These are phyloP conservation scores for Coecobrya sp. DNA, from an alignment of 2,888 invertebrate species.

Conservation along the genomic window DNA sequence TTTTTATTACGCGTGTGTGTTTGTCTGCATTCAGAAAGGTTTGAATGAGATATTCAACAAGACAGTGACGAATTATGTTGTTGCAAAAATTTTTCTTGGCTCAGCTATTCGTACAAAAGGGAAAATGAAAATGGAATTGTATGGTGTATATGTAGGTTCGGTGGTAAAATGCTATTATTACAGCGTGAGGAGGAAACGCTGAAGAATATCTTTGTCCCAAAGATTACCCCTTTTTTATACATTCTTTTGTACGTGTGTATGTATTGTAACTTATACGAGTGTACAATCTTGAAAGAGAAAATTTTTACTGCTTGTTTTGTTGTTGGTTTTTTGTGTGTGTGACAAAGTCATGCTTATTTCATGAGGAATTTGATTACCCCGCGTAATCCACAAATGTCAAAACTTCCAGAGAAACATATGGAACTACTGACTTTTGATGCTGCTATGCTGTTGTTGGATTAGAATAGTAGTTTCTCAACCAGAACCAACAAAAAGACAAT, in stretches of 20 bases:
- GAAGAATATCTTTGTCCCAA: conserved; percentile 25
- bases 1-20: conserved; percentile 34
- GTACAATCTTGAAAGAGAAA: conserved; percentile 26
- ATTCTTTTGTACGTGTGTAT: conserved; percentile 57
- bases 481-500: conserved; percentile 46
- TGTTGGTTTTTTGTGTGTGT: not conserved
- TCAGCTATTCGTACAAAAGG: not conserved
- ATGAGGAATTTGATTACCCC: conserved; percentile 79
- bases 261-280: conserved; percentile 34
- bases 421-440: conserved; percentile 38
- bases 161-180: too few relatives aligned
- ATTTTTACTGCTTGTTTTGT: conserved; percentile 58
- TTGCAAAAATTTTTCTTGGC: conserved; percentile 67
- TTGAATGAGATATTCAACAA: conserved; percentile 75
- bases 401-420: conserved; percentile 50
- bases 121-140: not conserved
- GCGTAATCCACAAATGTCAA: conserved; percentile 79
- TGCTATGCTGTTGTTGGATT: not conserved
- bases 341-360: conserved; percentile 61
- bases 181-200: too few relatives aligned
- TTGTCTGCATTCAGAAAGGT: conserved; percentile 40
- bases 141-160: too few relatives aligned
- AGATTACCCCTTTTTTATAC: conserved; percentile 55
- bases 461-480: not conserved
- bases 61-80: conserved; percentile 79